Base-by-base conservation (phyloP, 1,140 invertebrate species). In the Ylistrum balloti region DNA sequence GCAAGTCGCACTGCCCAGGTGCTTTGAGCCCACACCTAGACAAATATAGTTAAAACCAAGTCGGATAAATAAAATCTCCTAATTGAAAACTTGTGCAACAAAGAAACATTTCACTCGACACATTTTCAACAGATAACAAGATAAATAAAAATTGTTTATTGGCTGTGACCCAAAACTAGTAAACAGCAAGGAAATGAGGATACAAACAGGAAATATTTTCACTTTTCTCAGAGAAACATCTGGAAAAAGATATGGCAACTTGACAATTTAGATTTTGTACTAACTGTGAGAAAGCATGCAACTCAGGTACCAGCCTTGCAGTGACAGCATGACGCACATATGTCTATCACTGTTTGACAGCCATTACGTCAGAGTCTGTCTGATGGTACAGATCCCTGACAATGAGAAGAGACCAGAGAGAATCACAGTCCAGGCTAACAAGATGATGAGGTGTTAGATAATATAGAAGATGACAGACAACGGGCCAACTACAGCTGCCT, bases 361-460 rank as follows among this genome's bases (percentile, higher is more conserved):
- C 22, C 56, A 74, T 74, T 74, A n/a, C 56, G 56, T 74, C 56
- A 74, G 56, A 74, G 56, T 0, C n/a, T 17, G 45, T n/a, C 56
- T 28, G 56, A 74, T 28, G 56, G 5, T n/a, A 2, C 22, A n/a
- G 17, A 45, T 45, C 9, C 17, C 41, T 45, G 41, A 45, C 9
- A 45, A 17, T 45, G 22, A 20, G 45, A 17, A 17, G 22, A 74
- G 56, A 74, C 9, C 17, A 45, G 17, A 17, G 56, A 74, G 56
- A 74, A 28, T 22, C 28, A n/a, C 7, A n/a, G 56, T 74, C 56
- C 56, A 74, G n/a, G 56, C 56, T 74, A 74, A 74, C 56, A 74
- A 48, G 56, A 74, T 74, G 56, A 74, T 74, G 56, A 5, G 56
- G 3, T 74, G 56, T 74, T 74, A 74, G 56, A 74, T 74, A 74